Evolutionary conservation across 2,888 invertebrate genomes (phyloP).

Genomic region (Caenorhabditis macrosperma): DNA sequence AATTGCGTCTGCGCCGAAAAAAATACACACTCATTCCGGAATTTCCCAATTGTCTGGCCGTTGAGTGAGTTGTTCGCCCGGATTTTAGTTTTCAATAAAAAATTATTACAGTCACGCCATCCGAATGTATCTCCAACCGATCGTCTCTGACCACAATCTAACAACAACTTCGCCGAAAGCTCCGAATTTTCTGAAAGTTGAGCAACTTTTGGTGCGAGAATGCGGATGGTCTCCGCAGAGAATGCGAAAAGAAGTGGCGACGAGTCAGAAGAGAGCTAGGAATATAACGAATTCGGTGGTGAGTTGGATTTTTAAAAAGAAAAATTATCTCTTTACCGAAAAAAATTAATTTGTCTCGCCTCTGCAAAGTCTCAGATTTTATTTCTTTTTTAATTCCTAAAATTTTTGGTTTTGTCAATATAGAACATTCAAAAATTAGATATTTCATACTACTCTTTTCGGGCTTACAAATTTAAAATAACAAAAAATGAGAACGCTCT

Average conservation of each 20-base stretch:
- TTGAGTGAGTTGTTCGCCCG: conserved; percentile 31
- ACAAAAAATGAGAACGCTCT: too few species aligned
- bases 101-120: conserved; percentile 62
- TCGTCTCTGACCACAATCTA: conserved; percentile 7
- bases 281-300: conserved; percentile 7
- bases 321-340: too few species aligned
- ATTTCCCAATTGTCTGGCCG: conserved; percentile 63
- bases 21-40: conserved; percentile 46
- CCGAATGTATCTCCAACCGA: conserved; percentile 55
- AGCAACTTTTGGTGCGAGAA: conserved; percentile 14
- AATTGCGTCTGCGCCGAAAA: conserved; percentile 41
- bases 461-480: too few species aligned
- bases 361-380: too few species aligned
- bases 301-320: too few species aligned
- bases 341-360: too few species aligned
- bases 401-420: too few species aligned
- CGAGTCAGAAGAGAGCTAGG: conserved; percentile 1
- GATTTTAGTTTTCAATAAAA: not conserved
- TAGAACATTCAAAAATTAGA: too few species aligned
- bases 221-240: conserved; percentile 41
- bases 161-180: not conserved
- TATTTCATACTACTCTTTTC: too few species aligned
- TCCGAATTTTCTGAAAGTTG: conserved; percentile 4
- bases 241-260: conserved; percentile 14
- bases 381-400: too few species aligned